Conservation (phyloP, 2,113 vertebrate species). For the Pelecanoides urinatrix region DNA sequence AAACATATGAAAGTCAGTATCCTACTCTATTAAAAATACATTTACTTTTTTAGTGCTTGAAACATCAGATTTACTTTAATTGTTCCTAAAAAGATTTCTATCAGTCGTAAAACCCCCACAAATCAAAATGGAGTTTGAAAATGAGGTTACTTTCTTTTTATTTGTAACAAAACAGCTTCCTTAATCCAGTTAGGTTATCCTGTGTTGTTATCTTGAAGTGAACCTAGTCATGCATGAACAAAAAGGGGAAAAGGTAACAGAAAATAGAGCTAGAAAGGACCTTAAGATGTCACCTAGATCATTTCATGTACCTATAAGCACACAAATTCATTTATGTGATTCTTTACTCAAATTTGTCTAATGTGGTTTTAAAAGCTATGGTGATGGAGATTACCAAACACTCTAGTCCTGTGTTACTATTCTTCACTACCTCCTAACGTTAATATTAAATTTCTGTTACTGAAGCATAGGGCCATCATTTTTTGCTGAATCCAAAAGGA, state of each 20-base stretch:
- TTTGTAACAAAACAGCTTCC: not conserved
- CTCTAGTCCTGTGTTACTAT: not conserved
- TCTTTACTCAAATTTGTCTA: not conserved
- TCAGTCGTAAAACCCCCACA: not conserved
- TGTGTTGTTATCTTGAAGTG: not conserved
- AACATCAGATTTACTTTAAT: slow-evolving; percentile 3
- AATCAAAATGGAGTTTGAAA: not conserved
- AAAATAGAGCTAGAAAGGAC: not conserved
- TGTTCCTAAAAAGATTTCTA: not conserved
- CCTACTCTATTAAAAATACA: not conserved
- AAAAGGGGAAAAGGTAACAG: not conserved
- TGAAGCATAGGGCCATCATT: not conserved
- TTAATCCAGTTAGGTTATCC: not conserved
- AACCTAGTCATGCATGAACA: not conserved
- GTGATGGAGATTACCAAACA: not conserved
- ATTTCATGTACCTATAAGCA: not conserved
- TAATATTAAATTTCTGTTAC: not conserved
- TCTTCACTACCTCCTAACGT: not conserved
- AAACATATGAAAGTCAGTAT: not conserved
- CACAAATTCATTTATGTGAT: not conserved
- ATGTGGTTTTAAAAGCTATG: not conserved
- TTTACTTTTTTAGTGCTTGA: not conserved
- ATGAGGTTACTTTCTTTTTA: not conserved
- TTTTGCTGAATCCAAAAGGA: not conserved
- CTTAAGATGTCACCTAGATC: not conserved